Base-by-base conservation (phyloP, 2,888 invertebrate species). In the Bimastos eiseni region DNA sequence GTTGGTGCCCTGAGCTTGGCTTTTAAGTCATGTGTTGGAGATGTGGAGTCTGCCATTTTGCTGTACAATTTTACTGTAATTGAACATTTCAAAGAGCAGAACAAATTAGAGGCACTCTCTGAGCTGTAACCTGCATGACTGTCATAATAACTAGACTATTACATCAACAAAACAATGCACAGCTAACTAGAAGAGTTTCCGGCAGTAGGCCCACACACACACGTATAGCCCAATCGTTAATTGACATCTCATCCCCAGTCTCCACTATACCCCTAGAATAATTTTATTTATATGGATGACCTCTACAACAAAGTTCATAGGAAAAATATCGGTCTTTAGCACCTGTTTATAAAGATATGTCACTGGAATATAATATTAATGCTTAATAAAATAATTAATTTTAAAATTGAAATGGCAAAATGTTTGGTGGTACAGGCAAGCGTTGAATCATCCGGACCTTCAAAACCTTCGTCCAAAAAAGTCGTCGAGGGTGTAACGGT, bases 401-500 rank as follows among this genome's bases (percentile, higher is more conserved):
- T 70, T 13, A n/a, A n/a, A 70, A n/a, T 8, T n/a, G 3, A 17
- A 30, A n/a, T n/a, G 8, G n/a, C 6, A 1, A 5, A 8, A n/a
- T 70, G 30, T 70, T 70, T 70, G 30, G n/a, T 70, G 70, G 70
- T 70, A 3, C 70, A 70, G 70, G 70, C n/a, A n/a, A n/a, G n/a
- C 13, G 70, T 8, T n/a, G 70, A 13, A 70, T 70, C 70, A 11
- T 70, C 70, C 6, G 70, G 11, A 70, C 30, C 30, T n/a, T 30
- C 55, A 30, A 17, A 70, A 70, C 70, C 70, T 70, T n/a, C 70
- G 91, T 91, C 92, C 44, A 93, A 94, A 8, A 93, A 94, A 8
- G 90, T 95, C 19, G 96, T 96, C 92, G 97, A 97, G n/a, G 98
- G 98, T 55, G 97, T 98, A 0, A 95, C 96, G 91, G 95, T 97